Evolutionary conservation across 2,113 vertebrate species (phyloP), one percentile per base, ranked within the genome.

Genomic region (Drymodes brunneopygia): DNA sequence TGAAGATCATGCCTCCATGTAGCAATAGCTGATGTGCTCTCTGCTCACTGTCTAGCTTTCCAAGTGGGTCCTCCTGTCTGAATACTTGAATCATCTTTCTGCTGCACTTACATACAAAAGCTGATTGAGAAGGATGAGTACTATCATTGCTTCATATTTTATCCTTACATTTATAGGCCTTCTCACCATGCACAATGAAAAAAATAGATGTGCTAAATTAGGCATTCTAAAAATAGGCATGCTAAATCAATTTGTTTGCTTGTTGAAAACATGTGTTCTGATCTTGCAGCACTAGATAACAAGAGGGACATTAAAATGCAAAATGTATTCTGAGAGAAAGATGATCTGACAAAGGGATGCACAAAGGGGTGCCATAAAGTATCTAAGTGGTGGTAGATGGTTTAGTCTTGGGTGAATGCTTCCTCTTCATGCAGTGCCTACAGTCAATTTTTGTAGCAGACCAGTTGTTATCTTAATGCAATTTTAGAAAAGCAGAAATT

Each of bases 361-460:
- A n/a, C n/a, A n/a, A n/a, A n/a, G n/a, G n/a, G n/a, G 9, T 56
- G 21, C 28, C 6, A 15, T 57, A 1, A 66, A 36, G 29, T 50
- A 40, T 27, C 1, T 33, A 23, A 79, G 33, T 50, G 25, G n/a
- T 44, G 10, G 12, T 33, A 57, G 27, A 15, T 70, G 44, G 42
- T 33, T 70, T 57, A 53, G 24, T 53, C 28, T 48, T 0, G 1
- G 19, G 11, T 33, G 42, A 56, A 13, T 74, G 70, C 28, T 53
- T 48, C 45, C 10, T 38, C 22, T 66, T 72, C 45, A 13, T 77
- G 69, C 12, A 75, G 8, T 28, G 27, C 23, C 61, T 45, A 3
- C 0, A 0, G 29, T 50, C 20, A 18, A 3, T 28, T 83, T 81
- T 62, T 69, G 40, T 57, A 50, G 33, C 17, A 57, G 21, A 36